Evolutionary conservation across 1,140 invertebrate genomes (phyloP).

Genomic region (Orussus abietinus): DNA sequence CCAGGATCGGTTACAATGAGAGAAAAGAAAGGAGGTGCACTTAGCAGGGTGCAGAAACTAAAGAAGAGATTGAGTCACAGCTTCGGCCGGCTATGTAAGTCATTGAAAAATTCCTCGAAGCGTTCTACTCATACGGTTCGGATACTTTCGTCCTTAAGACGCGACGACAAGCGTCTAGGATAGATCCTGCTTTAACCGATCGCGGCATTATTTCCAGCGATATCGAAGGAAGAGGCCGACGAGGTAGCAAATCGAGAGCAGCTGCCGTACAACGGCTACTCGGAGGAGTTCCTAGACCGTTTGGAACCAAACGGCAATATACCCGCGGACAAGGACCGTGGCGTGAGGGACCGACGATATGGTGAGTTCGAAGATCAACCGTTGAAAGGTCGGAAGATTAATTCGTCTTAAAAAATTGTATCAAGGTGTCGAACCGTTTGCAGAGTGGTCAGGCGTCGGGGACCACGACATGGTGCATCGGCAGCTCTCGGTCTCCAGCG

Average conservation of each 20-base stretch:
- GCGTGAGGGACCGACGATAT: too few relatives aligned
- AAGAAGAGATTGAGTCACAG: constrained; percentile 87
- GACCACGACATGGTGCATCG: constrained; percentile 78
- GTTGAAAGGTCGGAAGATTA: constrained; percentile 1
- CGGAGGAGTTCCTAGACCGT: constrained; percentile 84
- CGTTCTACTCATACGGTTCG: too few relatives aligned
- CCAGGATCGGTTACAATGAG: constrained; percentile 72
- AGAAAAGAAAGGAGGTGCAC: constrained; percentile 83
- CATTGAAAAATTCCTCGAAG: too few relatives aligned
- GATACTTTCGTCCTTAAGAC: too few relatives aligned
- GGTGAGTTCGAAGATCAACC: constrained; percentile 27
- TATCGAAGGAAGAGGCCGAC: constrained; percentile 73
- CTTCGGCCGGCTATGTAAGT: constrained; percentile 89
- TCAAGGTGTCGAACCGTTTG: too few relatives aligned
- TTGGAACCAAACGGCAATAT: constrained; percentile 86
- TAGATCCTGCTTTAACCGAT: too few relatives aligned
- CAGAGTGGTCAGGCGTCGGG: constrained; percentile 75
- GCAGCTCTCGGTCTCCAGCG: constrained; percentile 84
- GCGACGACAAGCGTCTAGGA: too few relatives aligned
- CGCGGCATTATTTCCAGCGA: constrained; percentile 66
- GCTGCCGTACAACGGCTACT: constrained; percentile 83
- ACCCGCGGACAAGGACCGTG: constrained; percentile 58
- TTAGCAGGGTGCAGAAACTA: constrained; percentile 84
- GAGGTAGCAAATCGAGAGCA: constrained; percentile 61
- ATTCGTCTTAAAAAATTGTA: constrained; percentile 11